Evolutionary conservation across 2,113 vertebrate genomes (phyloP), one percentile per base, ranked within the genome.

Genomic region (Centrocercus urophasianus): DNA sequence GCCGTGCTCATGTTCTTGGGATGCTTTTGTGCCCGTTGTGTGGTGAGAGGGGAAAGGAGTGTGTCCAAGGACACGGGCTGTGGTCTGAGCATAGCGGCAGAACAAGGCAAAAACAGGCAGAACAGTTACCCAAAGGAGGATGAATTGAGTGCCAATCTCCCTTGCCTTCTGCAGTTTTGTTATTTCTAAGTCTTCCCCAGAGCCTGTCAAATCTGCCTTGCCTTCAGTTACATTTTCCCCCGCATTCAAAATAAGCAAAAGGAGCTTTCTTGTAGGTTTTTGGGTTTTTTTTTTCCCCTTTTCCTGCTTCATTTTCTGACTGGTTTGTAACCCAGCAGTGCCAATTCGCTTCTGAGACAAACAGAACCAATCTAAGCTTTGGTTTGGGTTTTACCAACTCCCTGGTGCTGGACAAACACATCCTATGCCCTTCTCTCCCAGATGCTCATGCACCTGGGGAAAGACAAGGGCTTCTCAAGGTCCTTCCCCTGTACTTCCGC

Each of bases 181-280:
- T 83, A 38, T 82, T 91, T 92, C 47, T 17, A 89, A 95, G 13
- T 72, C 65, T 86, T 84, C 61, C 83, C 71, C 80, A 60, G 88
- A 89, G 82, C 52, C 86, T 95, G 79, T 94, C 93, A 94, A 22
- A 60, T 78, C 69, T 76, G 76, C 73, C 48, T 86, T 86, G 79
- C 70, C 83, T 67, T 94, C 96, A 88, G 88, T 72, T 83, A 78
- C 34, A 21, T 84, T 86, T 80, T 3, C 22, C 42, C 83, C 83
- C 52, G 57, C 0, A 0, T 48, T 78, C 76, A 74, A 89, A 85
- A 89, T 48, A 91, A 95, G 75, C 0, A 60, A 50, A 63, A 64
- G 12, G 24, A 13, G 3, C 4, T 1, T 27, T 52, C 14, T 27
- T 52, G 25, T 20, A 38, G 38, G 38, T 38, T 38, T 48, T 48